phyloP scores from a whole-genome alignment of 2,797 vertebrate genomes.

The Alfaro cultratus region DNA sequence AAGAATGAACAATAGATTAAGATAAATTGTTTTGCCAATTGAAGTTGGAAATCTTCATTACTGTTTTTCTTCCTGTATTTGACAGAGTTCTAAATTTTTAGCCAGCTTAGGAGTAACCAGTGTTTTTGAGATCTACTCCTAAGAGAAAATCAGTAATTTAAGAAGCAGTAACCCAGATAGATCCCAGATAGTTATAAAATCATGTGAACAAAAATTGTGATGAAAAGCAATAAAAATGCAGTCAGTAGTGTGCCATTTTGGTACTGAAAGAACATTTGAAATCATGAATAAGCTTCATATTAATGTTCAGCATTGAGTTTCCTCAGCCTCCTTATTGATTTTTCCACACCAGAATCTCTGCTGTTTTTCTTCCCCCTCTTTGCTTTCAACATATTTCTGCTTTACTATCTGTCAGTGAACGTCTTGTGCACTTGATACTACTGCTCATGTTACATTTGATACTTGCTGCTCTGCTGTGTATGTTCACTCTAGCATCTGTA shows the following conservation, averaged over 20 bases:
- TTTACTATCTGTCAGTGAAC: conserved; percentile 17
- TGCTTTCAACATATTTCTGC: not conserved
- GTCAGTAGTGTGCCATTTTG: not conserved
- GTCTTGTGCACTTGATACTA: conserved; percentile 41
- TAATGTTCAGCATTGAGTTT: not conserved
- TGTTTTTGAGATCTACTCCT: not conserved
- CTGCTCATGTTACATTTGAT: conserved; percentile 47
- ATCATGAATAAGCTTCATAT: not conserved
- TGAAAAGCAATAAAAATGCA: not conserved
- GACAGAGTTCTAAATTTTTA: not conserved
- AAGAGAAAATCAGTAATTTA: not conserved
- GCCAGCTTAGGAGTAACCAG: not conserved
- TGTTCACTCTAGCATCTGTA: conserved; percentile 4
- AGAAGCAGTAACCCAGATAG: not conserved
- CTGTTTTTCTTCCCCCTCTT: not conserved
- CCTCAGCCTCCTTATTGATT: not conserved
- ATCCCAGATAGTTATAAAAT: not conserved
- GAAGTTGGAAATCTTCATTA: not conserved
- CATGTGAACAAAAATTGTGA: not conserved
- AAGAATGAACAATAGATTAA: too few relatives aligned
- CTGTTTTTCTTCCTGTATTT: not conserved
- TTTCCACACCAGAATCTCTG: not conserved
- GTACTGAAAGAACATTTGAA: not conserved
- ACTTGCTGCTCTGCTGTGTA: conserved; percentile 17
- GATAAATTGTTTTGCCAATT: not conserved